phyloP scores from a whole-genome alignment of 2,113 vertebrate genomes.

The Xenus cinereus region DNA sequence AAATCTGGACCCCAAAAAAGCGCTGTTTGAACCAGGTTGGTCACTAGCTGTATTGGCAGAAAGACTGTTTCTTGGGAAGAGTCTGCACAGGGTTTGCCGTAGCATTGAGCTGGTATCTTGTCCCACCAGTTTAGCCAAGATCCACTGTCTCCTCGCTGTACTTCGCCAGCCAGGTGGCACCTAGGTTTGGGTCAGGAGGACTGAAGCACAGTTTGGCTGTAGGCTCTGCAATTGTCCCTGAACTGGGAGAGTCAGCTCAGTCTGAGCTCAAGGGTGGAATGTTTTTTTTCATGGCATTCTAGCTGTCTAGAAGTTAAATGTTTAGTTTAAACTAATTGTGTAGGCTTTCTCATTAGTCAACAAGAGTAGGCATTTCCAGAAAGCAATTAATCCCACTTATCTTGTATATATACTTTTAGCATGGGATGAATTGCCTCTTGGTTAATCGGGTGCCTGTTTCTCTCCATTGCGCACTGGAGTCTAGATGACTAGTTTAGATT shows the following conservation, averaged over 20 bases:
- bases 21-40: background rate
- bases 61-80: background rate
- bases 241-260: background rate
- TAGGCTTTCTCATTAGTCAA: background rate
- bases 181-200: background rate
- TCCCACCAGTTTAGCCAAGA: background rate
- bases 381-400: slow-evolving; percentile 1
- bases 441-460: background rate
- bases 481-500: slow-evolving; percentile 41
- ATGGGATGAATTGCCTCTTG: background rate
- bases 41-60: background rate
- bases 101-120: fast-evolving
- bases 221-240: background rate
- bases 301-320: background rate
- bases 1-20: background rate
- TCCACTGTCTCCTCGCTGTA: background rate
- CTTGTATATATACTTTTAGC: background rate
- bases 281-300: background rate
- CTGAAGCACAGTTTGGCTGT: background rate
- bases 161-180: background rate
- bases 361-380: background rate
- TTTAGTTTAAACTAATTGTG: background rate
- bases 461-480: background rate
- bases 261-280: background rate
- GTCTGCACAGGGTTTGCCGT: background rate